A percentile compares a stretch with the other conserved stretches of the same genome.
These are phyloP conservation scores for Geophilus truncorum DNA, from an alignment of 2,888 invertebrate genomes.

Conservation along the genomic window DNA sequence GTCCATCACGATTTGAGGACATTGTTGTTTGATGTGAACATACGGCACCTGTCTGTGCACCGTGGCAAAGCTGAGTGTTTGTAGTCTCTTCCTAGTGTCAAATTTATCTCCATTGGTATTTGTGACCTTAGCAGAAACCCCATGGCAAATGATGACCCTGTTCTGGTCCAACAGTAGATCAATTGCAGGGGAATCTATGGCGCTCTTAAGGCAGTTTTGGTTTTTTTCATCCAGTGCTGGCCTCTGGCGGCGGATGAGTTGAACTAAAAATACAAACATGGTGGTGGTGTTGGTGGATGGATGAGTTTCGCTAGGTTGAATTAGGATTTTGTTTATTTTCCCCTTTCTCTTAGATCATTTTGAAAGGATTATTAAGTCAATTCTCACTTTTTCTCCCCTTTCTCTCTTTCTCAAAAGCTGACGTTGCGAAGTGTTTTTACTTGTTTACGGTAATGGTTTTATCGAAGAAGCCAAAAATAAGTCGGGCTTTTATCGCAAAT, in stretches of 20 bases:
- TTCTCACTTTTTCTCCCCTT: too few relatives aligned
- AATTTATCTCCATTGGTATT: conserved; percentile 20
- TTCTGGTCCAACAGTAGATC: conserved; percentile 12
- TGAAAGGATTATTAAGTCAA: too few relatives aligned
- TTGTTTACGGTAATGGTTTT: neutral
- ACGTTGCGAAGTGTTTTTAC: neutral
- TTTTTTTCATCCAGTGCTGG: neutral
- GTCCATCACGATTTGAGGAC: neutral
- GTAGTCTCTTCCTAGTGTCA: neutral
- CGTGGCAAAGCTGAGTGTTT: neutral
- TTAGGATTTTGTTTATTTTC: too few relatives aligned
- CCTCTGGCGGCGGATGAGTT: neutral
- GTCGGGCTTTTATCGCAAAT: neutral
- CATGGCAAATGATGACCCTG: conserved; percentile 16
- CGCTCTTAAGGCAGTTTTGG: neutral
- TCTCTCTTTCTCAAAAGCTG: neutral
- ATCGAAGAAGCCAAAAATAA: neutral
- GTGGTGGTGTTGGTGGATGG: too few relatives aligned
- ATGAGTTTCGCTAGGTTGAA: too few relatives aligned
- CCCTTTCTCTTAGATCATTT: neutral
- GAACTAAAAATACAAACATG: too few relatives aligned
- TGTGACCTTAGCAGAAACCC: neutral
- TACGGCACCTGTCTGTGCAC: neutral
- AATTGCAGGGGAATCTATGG: neutral
- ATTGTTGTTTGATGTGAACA: neutral